Evolutionary conservation across 2,113 vertebrate genomes (phyloP).

Genomic region (Rhynchopsitta pachyrhyncha): DNA sequence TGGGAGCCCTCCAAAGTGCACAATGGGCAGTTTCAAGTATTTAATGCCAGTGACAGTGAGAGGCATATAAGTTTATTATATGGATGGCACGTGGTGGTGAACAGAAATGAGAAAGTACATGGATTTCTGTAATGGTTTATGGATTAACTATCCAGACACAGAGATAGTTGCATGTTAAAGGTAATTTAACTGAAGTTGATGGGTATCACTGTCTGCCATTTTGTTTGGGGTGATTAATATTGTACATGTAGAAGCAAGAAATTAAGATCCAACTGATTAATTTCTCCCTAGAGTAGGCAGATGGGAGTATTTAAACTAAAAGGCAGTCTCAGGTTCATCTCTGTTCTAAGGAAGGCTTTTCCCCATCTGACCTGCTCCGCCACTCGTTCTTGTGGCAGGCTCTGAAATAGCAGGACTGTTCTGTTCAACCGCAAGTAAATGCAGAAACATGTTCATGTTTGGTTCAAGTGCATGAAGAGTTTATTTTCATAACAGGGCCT

Average conservation of each 20-base stretch:
- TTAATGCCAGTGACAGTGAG: not conserved
- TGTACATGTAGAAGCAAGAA: not conserved
- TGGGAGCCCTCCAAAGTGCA: not conserved
- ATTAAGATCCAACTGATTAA: not conserved
- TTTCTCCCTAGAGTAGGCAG: not conserved
- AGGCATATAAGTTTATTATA: accelerated
- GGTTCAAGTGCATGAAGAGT: not conserved
- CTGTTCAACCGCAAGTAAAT: not conserved
- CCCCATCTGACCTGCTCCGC: not conserved
- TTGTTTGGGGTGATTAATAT: not conserved
- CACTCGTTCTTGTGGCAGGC: not conserved
- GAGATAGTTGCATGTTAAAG: not conserved
- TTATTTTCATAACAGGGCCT: not conserved
- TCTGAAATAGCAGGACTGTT: not conserved
- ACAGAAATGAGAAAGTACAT: not conserved
- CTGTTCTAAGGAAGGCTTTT: not conserved
- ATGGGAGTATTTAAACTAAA: not conserved
- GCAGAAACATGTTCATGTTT: not conserved
- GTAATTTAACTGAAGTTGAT: not conserved
- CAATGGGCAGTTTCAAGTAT: not conserved
- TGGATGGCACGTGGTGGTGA: too few relatives aligned
- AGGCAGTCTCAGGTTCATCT: not conserved
- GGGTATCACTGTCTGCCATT: not conserved
- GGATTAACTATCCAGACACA: not conserved
- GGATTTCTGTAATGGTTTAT: not conserved